Percentiles rank a stretch among this genome's conserved stretches.
phyloP scores from a whole-genome alignment of 2,113 vertebrate species.

The Numenius arquata region DNA sequence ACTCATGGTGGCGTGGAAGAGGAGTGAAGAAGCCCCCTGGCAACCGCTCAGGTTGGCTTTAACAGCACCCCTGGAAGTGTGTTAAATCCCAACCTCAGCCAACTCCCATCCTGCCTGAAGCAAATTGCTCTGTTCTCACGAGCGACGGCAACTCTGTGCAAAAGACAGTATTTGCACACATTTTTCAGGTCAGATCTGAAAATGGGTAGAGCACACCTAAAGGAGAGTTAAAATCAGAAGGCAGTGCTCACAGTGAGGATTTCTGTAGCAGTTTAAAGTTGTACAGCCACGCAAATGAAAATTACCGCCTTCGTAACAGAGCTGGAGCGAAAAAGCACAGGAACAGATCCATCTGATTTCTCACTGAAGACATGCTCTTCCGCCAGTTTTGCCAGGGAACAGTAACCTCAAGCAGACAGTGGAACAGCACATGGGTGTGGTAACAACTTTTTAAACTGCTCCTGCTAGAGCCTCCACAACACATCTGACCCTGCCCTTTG shows the following conservation, averaged over 20 bases:
- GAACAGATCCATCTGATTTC: neutral
- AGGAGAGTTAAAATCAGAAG: neutral
- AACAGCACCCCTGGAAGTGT: neutral
- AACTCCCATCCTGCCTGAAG: neutral
- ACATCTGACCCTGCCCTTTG: neutral
- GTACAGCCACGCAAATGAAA: neutral
- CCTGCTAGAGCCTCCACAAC: neutral
- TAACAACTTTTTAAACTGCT: neutral
- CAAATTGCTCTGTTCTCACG: neutral
- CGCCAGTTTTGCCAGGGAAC: neutral
- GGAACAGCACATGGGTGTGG: neutral
- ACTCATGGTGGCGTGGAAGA: neutral
- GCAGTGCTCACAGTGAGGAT: neutral
- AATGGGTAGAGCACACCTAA: neutral
- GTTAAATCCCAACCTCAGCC: neutral
- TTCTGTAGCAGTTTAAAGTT: neutral
- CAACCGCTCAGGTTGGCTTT: neutral
- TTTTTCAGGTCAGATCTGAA: neutral
- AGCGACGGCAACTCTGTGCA: neutral
- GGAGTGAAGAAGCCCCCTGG: neutral
- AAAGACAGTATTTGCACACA: neutral
- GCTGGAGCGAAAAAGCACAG: neutral
- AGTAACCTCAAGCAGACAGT: conserved; percentile 5
- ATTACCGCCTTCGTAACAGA: accelerated
- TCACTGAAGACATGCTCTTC: neutral